Evolutionary conservation across 2,888 invertebrate species (phyloP).

Genomic region (Escarpia spicata): DNA sequence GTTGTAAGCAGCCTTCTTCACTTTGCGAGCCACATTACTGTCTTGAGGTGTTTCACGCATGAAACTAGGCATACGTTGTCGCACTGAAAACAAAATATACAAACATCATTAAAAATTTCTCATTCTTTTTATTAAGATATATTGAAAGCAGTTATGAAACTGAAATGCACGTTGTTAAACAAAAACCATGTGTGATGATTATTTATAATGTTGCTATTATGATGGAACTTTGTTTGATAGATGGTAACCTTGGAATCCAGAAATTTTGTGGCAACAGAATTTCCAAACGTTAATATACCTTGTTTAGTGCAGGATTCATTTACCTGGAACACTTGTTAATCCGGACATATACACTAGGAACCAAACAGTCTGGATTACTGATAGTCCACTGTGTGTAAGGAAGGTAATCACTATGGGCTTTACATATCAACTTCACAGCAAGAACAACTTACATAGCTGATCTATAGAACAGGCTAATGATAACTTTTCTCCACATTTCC

Average conservation of each 20-base stretch:
- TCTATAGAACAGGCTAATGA: neutral
- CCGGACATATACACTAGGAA: too few species aligned
- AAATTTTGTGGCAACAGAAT: too few species aligned
- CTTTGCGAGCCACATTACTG: constrained; percentile 77
- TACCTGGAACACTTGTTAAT: too few species aligned
- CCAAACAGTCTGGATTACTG: too few species aligned
- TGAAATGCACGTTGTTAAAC: neutral
- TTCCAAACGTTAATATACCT: too few species aligned
- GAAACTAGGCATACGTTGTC: constrained; percentile 74
- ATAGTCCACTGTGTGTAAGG: too few species aligned
- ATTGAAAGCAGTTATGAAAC: neutral
- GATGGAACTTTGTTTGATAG: neutral
- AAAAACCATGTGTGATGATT: neutral
- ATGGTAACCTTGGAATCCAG: too few species aligned
- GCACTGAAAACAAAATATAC: constrained; percentile 42
- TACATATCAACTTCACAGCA: too few species aligned
- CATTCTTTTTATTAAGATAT: neutral
- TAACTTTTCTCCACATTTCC: neutral
- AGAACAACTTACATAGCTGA: too few species aligned
- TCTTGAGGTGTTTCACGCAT: constrained; percentile 81
- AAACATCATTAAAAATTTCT: neutral
- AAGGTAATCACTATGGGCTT: too few species aligned
- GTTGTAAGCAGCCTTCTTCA: constrained; percentile 81
- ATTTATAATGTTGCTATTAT: neutral
- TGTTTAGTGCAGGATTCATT: too few species aligned